Percentiles rank a stretch among this genome's conserved stretches.
These are phyloP conservation scores for Columbina picui DNA, from an alignment of 2,113 vertebrate genomes.

Conservation along the genomic window DNA sequence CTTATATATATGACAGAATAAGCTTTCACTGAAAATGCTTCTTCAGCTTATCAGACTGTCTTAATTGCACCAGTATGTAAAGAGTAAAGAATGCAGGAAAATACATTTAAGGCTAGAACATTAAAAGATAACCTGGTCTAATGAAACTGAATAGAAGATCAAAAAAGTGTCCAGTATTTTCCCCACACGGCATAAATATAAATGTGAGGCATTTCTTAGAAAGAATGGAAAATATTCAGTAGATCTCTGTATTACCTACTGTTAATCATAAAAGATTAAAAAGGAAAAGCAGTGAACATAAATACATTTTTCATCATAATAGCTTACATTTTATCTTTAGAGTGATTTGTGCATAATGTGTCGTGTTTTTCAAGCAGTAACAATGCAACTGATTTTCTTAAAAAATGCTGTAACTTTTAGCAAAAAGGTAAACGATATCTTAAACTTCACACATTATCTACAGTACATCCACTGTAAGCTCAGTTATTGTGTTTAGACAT, in stretches of 20 bases:
- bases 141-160: not conserved
- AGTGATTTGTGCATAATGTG: not conserved
- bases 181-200: not conserved
- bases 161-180: not conserved
- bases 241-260: not conserved
- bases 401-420: not conserved
- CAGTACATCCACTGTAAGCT: not conserved
- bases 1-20: not conserved
- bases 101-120: not conserved
- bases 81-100: not conserved
- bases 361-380: not conserved
- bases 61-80: not conserved
- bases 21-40: not conserved
- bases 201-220: not conserved
- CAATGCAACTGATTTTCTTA: not conserved
- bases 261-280: not conserved
- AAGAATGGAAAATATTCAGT: not conserved
- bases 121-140: not conserved
- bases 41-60: not conserved
- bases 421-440: not conserved
- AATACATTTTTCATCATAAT: not conserved
- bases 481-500: not conserved
- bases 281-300: not conserved
- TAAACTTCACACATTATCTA: not conserved
- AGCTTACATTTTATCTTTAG: not conserved